A percentile compares a stretch with the other conserved stretches of the same genome.
These are phyloP conservation scores for Lepeophtheirus nordmannii DNA, from an alignment of 2,888 invertebrate genomes.

Conservation along the genomic window DNA sequence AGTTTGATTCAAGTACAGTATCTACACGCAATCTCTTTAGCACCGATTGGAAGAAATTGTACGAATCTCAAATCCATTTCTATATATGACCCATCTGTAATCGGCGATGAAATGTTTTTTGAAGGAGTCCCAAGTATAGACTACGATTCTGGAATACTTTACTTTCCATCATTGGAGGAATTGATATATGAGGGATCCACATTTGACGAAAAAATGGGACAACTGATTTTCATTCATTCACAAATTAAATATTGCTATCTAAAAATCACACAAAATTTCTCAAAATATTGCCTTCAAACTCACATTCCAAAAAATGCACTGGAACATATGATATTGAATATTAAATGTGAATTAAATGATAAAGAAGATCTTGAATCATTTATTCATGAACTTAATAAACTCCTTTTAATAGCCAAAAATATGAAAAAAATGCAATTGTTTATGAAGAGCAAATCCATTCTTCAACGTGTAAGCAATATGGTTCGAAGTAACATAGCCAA, in stretches of 20 bases:
- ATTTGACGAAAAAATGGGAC: neutral
- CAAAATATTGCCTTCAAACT: neutral
- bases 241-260: neutral
- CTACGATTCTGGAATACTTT: neutral
- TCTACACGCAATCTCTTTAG: neutral
- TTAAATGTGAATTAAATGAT: neutral
- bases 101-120: slow-evolving; percentile 4
- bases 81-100: neutral
- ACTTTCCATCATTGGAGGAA: neutral
- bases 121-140: neutral
- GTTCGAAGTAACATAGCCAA: neutral
- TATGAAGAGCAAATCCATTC: neutral
- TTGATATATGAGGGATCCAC: neutral
- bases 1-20: neutral
- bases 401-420: neutral
- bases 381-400: neutral
- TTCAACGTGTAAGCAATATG: neutral
- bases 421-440: neutral
- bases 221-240: neutral
- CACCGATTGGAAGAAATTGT: neutral
- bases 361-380: neutral
- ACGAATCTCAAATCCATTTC: neutral
- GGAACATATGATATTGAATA: neutral
- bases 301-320: neutral
- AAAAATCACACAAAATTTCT: neutral